A percentile compares a stretch with the other conserved stretches of the same genome.
Conservation (phyloP, 2,113 vertebrate genomes). For the Psittacula cyanocephala region DNA sequence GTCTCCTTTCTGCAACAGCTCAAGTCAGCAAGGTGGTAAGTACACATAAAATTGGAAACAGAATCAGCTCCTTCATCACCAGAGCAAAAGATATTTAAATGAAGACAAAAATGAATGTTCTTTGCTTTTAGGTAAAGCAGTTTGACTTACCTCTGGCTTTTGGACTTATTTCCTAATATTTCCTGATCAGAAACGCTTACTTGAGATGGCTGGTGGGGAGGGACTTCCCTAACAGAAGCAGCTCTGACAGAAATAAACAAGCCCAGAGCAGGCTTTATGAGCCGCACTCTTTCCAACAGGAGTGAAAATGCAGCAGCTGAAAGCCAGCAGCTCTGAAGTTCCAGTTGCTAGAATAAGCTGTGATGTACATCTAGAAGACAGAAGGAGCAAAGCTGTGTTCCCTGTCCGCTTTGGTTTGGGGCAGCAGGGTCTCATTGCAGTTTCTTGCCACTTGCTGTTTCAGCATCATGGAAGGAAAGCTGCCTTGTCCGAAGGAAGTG, state of each 20-base stretch:
- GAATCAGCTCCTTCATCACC: constrained; percentile 10
- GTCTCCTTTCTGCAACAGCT: background rate
- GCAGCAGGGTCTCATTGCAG: background rate
- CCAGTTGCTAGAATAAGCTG: background rate
- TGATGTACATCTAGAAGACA: background rate
- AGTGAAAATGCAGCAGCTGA: background rate
- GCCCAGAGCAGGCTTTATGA: background rate
- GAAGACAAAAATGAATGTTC: background rate
- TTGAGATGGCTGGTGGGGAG: background rate
- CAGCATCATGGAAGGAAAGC: background rate
- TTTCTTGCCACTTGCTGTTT: background rate
- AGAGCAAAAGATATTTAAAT: background rate
- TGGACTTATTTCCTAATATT: background rate
- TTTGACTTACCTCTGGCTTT: background rate
- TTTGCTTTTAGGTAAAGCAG: constrained; percentile 10
- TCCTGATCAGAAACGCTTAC: constrained; percentile 2
- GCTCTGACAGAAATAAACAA: background rate
- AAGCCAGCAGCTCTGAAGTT: background rate
- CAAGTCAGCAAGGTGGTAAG: background rate
- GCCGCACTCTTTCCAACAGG: background rate
- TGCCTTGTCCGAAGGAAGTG: background rate
- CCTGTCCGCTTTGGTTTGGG: background rate
- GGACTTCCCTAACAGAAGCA: background rate
- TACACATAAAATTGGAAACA: background rate
- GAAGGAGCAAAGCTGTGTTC: background rate